Evolutionary conservation across 2,113 vertebrate genomes (phyloP).

Genomic region (Actenoides lindsayi): DNA sequence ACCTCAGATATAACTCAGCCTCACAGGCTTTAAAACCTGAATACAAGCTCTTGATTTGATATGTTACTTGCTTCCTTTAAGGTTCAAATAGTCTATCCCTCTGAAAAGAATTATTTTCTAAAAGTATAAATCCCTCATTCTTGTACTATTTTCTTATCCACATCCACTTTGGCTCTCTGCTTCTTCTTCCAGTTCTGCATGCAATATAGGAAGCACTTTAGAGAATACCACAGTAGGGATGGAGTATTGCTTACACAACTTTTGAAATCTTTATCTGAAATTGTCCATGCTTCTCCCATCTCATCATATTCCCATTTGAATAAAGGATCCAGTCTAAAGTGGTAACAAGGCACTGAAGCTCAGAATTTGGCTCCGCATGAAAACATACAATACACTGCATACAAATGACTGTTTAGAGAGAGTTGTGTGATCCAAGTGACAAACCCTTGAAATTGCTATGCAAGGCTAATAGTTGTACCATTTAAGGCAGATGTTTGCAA

Average conservation of each 20-base stretch:
- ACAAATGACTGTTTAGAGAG: background rate
- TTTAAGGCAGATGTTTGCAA: background rate
- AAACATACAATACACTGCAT: background rate
- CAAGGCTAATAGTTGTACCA: background rate
- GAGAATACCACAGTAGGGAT: background rate
- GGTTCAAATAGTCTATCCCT: background rate
- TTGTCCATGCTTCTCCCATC: background rate
- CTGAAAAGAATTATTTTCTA: background rate
- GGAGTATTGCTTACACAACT: background rate
- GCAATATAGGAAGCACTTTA: background rate
- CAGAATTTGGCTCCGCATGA: background rate
- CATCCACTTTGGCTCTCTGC: background rate
- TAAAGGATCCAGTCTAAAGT: background rate
- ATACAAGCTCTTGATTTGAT: background rate
- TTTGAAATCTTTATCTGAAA: conserved; percentile 24
- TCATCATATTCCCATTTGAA: conserved; percentile 21
- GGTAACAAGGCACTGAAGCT: background rate
- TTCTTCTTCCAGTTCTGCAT: background rate
- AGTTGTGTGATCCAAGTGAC: background rate
- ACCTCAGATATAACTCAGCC: background rate
- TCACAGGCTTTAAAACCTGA: background rate
- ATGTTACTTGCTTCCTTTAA: background rate
- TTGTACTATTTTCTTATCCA: background rate
- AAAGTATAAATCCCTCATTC: background rate
- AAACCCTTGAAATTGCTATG: background rate